Percentiles rank a stretch among this genome's conserved stretches.
phyloP scores from a whole-genome alignment of 2,888 invertebrate genomes.

The Hipparchia semele region DNA sequence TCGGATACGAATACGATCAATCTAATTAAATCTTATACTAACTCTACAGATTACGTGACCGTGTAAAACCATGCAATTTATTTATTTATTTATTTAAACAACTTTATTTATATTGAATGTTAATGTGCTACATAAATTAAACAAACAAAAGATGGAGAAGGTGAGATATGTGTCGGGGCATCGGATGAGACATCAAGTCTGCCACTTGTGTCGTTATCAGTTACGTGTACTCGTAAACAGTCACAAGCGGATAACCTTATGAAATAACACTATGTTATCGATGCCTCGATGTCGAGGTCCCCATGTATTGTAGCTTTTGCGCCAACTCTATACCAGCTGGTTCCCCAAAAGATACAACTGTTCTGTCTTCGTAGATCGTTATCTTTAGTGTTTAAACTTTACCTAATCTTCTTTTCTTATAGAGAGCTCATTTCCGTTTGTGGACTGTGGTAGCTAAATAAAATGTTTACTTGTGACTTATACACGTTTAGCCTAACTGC shows the following conservation, averaged over 20 bases:
- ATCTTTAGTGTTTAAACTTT: background rate
- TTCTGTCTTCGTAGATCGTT: background rate
- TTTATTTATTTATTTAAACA: too few species aligned
- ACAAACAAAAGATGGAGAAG: too few species aligned
- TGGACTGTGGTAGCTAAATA: slow-evolving; percentile 9
- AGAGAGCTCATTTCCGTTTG: slow-evolving; percentile 3
- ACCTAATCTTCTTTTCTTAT: background rate
- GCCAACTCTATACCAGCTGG: too few species aligned
- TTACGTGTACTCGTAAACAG: background rate
- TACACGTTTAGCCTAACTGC: background rate
- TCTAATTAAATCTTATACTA: too few species aligned
- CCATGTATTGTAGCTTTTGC: too few species aligned
- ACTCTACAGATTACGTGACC: too few species aligned
- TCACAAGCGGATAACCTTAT: background rate
- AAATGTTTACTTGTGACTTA: background rate
- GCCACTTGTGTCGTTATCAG: background rate
- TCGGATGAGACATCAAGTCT: background rate
- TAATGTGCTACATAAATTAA: too few species aligned
- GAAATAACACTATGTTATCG: background rate
- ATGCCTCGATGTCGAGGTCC: background rate
- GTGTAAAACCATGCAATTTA: too few species aligned
- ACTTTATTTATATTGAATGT: too few species aligned
- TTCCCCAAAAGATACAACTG: too few species aligned
- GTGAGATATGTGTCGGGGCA: background rate
- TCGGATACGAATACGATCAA: too few species aligned